A percentile compares a stretch with the other conserved stretches of the same genome.
phyloP scores from a whole-genome alignment of 2,113 vertebrate genomes.

The Epinephelus fuscoguttatus region DNA sequence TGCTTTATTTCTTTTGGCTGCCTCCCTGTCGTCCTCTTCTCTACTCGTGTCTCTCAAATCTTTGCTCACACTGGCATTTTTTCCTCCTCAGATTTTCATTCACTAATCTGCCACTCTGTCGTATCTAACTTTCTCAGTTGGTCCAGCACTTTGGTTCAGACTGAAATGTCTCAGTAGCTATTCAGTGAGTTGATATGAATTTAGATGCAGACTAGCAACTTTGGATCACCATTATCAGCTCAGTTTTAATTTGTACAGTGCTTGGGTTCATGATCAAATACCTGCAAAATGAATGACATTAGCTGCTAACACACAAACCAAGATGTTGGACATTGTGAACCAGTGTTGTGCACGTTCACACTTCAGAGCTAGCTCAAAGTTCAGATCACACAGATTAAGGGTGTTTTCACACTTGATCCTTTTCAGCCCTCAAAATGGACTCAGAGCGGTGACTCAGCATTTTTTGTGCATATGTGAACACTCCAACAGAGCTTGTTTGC shows the following conservation, averaged over 20 bases:
- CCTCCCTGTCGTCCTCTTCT: neutral
- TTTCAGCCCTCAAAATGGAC: too few species aligned
- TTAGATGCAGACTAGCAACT: neutral
- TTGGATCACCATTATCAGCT: neutral
- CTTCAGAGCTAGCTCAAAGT: too few species aligned
- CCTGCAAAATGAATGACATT: neutral
- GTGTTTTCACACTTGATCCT: too few species aligned
- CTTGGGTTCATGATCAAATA: neutral
- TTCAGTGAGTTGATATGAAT: neutral
- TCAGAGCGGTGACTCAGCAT: too few species aligned
- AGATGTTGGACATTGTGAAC: neutral
- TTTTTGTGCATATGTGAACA: too few species aligned
- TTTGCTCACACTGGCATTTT: neutral
- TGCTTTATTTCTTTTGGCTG: neutral
- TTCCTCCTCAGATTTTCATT: neutral
- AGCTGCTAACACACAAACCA: neutral
- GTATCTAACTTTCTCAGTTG: neutral
- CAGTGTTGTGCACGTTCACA: too few species aligned
- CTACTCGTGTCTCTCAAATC: neutral
- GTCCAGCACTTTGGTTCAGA: neutral
- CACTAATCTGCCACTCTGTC: neutral
- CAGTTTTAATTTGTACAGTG: neutral
- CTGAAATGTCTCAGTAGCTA: neutral
- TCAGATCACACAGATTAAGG: too few species aligned
- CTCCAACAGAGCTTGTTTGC: too few species aligned